A percentile compares a stretch with the other conserved stretches of the same genome.
phyloP scores from a whole-genome alignment of 2,113 vertebrate species.

The Azemiops feae region DNA sequence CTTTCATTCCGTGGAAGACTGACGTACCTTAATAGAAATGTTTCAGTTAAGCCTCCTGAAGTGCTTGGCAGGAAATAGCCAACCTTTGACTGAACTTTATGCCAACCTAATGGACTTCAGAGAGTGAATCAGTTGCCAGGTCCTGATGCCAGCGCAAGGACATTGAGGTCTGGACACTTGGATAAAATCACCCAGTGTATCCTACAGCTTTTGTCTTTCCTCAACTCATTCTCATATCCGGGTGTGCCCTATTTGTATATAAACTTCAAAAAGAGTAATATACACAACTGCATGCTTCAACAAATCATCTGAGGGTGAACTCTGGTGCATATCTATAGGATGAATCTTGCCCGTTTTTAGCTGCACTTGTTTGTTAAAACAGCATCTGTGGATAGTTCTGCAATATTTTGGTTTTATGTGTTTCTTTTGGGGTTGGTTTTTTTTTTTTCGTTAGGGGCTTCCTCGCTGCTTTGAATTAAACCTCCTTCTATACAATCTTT shows the following conservation, averaged over 20 bases:
- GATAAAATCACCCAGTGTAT: neutral
- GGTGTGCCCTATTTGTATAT: neutral
- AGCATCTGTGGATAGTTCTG: neutral
- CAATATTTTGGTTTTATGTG: neutral
- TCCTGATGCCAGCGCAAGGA: neutral
- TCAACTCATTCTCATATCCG: no score
- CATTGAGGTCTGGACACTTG: neutral
- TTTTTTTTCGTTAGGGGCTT: neutral
- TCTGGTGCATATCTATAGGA: neutral
- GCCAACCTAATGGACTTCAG: neutral
- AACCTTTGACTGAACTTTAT: neutral
- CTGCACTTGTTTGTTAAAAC: neutral
- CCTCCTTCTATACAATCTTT: neutral
- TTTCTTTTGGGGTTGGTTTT: neutral
- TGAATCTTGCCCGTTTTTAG: neutral
- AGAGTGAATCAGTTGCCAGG: neutral
- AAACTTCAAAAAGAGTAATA: neutral
- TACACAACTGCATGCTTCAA: neutral
- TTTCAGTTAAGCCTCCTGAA: neutral
- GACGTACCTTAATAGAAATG: neutral
- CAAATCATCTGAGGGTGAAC: neutral
- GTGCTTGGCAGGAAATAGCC: neutral
- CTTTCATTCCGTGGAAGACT: neutral
- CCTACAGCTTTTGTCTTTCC: neutral
- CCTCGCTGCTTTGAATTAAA: neutral